Base-by-base conservation (phyloP, 1,140 invertebrate genomes). In the Bombus affinis region DNA sequence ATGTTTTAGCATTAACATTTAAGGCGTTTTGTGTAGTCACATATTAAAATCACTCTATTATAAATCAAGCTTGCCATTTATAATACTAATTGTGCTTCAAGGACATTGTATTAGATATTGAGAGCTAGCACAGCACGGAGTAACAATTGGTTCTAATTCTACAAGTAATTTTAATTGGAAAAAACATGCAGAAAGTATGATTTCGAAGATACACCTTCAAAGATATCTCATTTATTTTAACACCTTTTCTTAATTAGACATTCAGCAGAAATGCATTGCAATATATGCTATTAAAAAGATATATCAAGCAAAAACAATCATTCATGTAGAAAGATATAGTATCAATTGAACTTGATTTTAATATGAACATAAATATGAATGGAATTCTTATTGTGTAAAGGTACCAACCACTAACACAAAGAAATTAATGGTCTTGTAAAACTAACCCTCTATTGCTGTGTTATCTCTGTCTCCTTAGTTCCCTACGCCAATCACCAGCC, bases 401-500 rank as follows among this genome's bases (percentile, higher is more conserved):
- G 83, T 85, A 83, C 89, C 75, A 39, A 47, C 83, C 78, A 76
- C 80, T 86, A 88, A 88, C 83, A 83, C 83, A 79, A 86, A 83
- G 82, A 74, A 87, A 83, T 83, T 90, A 90, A 90, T 90, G 32
- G 86, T 90, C 83, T 90, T 90, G 74, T 89, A 86, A 87, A 92
- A 94, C 92, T 94, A 94, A 95, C 93, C 91, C 93, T 94, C 92
- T 92, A 92, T 92, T 94, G 92, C 92, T 94, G 92, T 94, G 92
- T 94, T 92, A 92, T 94, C 92, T 95, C 92, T 94, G 91, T 95
- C 92, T 92, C 93, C 94, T 95, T 96, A 97, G 97, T 97, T 97
- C 96, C 97, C 97, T 92, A 97, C 97, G 96, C 97, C 97, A 93
- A 97, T 97, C 96, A 97, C 97, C 95, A 97, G 97, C 95, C 97